Percentiles rank a stretch among this genome's conserved stretches.
Evolutionary conservation across 2,888 invertebrate genomes (phyloP).

Genomic region (Drosophila gaucha): DNA sequence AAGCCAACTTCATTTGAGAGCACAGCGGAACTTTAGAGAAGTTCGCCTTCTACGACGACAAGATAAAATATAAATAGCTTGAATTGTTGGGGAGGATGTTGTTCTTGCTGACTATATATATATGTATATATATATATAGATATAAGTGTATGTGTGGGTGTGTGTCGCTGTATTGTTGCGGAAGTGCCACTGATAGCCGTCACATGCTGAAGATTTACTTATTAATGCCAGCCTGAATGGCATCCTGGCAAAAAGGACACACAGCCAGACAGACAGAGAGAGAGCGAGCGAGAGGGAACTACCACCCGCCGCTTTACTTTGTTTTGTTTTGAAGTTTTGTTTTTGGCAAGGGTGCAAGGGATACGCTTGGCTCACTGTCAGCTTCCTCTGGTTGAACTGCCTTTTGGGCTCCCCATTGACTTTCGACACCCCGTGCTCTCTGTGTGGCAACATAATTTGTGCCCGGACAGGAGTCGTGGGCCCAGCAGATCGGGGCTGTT

Average conservation of each 20-base stretch:
- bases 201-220: constrained; percentile 78
- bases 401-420: constrained; percentile 59
- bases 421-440: constrained; percentile 73
- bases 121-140: background rate
- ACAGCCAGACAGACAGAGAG: constrained; percentile 10
- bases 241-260: constrained; percentile 57
- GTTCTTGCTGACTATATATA: background rate
- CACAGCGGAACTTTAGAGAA: constrained; percentile 69
- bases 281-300: background rate
- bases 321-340: constrained; percentile 67
- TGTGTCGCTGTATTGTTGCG: constrained; percentile 28
- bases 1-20: constrained; percentile 54
- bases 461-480: constrained; percentile 32
- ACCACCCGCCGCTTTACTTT: constrained; percentile 49
- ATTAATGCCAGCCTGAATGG: constrained; percentile 71
- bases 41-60: constrained; percentile 56
- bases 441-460: constrained; percentile 66
- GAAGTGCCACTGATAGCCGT: constrained; percentile 77
- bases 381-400: constrained; percentile 2
- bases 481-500: constrained; percentile 59
- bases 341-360: constrained; percentile 13
- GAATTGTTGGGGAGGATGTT: constrained; percentile 44
- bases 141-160: background rate
- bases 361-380: background rate
- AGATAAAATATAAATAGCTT: constrained; percentile 78